Percentiles rank a stretch among this genome's conserved stretches.
Conservation (phyloP, 2,797 vertebrate species). For the Enteromius unitaeniatus region DNA sequence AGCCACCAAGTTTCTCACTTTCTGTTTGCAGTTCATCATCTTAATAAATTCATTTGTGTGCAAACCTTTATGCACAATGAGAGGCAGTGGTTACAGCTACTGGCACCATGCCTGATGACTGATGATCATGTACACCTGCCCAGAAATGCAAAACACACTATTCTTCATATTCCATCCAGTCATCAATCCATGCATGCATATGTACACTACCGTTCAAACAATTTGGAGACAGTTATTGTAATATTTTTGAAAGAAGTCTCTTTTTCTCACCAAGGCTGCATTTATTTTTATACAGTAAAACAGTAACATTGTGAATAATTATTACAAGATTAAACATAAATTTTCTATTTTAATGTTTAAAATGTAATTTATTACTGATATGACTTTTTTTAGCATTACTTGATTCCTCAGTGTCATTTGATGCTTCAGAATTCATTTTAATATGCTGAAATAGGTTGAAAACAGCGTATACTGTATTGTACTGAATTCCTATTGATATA, state of each 20-base stretch:
- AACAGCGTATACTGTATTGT: not conserved
- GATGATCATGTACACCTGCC: not conserved
- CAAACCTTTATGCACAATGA: conserved; percentile 56
- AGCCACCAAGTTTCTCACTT: conserved; percentile 3
- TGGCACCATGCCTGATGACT: not conserved
- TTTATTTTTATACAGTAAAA: not conserved
- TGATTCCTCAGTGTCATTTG: not conserved
- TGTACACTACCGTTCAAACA: not conserved
- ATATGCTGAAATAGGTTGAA: not conserved
- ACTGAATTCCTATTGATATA: not conserved
- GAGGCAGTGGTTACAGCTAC: not conserved
- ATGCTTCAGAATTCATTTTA: not conserved
- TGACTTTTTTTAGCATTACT: not conserved
- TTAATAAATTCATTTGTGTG: conserved; percentile 89
- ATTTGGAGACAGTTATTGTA: not conserved
- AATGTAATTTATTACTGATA: not conserved
- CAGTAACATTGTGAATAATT: not conserved
- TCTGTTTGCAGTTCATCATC: conserved; percentile 55
- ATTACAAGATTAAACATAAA: not conserved
- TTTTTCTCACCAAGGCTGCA: not conserved
- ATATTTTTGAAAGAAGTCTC: not conserved
- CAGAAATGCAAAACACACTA: not conserved
- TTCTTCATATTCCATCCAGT: not conserved
- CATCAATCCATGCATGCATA: not conserved
- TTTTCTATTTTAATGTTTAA: not conserved